Evolutionary conservation across 2,888 invertebrate species (phyloP), one percentile per base, ranked within the genome.

Genomic region (Rambutsinella grinnellia): DNA sequence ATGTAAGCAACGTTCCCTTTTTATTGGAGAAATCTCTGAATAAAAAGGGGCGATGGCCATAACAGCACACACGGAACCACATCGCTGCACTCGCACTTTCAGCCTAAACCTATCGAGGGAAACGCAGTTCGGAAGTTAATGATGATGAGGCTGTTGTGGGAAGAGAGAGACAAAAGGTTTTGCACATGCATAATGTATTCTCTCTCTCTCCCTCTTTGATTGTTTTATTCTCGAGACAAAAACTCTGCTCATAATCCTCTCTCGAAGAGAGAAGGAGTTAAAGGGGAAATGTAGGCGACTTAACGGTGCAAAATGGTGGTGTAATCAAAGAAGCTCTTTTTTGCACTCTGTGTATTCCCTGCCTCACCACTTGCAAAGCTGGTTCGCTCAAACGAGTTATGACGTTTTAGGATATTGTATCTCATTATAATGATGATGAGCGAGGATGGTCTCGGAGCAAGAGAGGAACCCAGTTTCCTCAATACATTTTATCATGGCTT

Each of bases 391-490:
- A 54, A 5, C 49, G 51, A 13, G 3, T 27, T 17, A 53, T 44
- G 58, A 28, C 8, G 19, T 27, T 65, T 15, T 56, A n/a, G n/a
- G n/a, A 24, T 69, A 53, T 69, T 53, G 69, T 61, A 67, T 49
- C 27, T 49, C 49, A 57, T 49, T 66, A 57, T 53, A 53, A 53
- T n/a, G 21, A 53, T 53, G 19, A 53, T 19, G 21, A 54, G 21
- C 23, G 24, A 56, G 24, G 56, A 56, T 26, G 8, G 10, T 10
- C 53, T 53, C 21, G 19, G 13, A 63, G 28, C 47, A n/a, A 47
- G 27, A 60, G 63, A 69, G 68, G 69, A 76, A 76, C 69, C 76
- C 69, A 76, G 68, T 76, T 76, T 76, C 76, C 76, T 76, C 63
- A 63, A 76, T 69, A 68, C n/a, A 8, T 46, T 67, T 67, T n/a